Evolutionary conservation across 2,888 invertebrate species (phyloP).

Genomic region (Melieria crassipennis): DNA sequence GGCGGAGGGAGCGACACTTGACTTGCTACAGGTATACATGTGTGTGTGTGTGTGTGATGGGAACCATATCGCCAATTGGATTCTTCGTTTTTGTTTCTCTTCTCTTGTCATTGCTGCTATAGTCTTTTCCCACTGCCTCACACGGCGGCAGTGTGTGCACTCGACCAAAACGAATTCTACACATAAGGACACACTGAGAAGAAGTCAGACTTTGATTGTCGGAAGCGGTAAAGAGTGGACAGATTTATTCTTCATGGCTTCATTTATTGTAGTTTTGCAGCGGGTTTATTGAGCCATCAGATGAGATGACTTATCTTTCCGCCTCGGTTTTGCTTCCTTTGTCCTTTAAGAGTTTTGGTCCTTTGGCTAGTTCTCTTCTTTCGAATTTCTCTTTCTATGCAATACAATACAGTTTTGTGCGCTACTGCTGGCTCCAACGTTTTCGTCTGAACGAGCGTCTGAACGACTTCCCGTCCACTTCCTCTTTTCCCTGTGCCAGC

Average conservation of each 20-base stretch:
- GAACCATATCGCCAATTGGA: slow-evolving; percentile 19
- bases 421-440: background rate
- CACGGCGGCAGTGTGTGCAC: slow-evolving; percentile 6
- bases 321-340: no score
- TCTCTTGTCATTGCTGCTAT: background rate
- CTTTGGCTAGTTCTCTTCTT: no score
- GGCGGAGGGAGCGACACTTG: no score
- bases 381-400: slow-evolving; percentile 1
- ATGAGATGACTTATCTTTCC: no score
- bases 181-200: slow-evolving; percentile 18
- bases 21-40: background rate
- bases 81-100: background rate
- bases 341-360: no score
- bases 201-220: background rate
- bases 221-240: background rate
- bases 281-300: no score
- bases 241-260: background rate
- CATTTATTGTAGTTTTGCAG: background rate
- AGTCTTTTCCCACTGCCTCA: background rate
- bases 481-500: slow-evolving; percentile 8
- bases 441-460: no score
- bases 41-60: slow-evolving; percentile 1
- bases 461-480: background rate
- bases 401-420: background rate
- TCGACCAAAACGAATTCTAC: slow-evolving; percentile 17